Evolutionary conservation across 2,797 vertebrate genomes (phyloP).

Genomic region (Nyctalus aviator): DNA sequence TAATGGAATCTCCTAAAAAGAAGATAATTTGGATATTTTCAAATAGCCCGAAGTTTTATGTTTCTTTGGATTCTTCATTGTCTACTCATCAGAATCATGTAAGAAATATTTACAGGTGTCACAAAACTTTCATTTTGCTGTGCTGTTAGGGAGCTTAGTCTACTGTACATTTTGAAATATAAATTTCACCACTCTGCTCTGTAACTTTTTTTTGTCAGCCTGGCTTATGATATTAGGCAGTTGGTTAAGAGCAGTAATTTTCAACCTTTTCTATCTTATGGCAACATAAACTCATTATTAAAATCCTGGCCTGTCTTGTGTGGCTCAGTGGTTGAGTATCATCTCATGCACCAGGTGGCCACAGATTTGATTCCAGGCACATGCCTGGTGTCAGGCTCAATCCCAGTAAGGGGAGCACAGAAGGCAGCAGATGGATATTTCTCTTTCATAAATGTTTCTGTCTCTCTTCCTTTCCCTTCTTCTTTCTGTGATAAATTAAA

Average conservation of each 20-base stretch:
- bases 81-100: background rate
- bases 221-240: background rate
- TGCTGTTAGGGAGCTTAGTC: background rate
- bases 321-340: background rate
- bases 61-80: constrained; percentile 43
- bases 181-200: background rate
- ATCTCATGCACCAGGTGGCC: background rate
- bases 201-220: background rate
- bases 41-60: constrained; percentile 3
- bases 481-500: too few species aligned
- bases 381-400: background rate
- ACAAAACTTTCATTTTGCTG: background rate
- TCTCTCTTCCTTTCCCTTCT: background rate
- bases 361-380: background rate
- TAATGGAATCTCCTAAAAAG: constrained; percentile 17
- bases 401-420: background rate
- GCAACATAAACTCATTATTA: background rate
- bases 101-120: constrained; percentile 23
- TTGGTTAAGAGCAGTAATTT: background rate
- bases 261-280: background rate
- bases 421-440: background rate
- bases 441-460: background rate
- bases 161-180: background rate
- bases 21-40: constrained; percentile 40
- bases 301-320: background rate